Conservation (phyloP, 1,140 invertebrate genomes). For the Brachystomella parvula region DNA sequence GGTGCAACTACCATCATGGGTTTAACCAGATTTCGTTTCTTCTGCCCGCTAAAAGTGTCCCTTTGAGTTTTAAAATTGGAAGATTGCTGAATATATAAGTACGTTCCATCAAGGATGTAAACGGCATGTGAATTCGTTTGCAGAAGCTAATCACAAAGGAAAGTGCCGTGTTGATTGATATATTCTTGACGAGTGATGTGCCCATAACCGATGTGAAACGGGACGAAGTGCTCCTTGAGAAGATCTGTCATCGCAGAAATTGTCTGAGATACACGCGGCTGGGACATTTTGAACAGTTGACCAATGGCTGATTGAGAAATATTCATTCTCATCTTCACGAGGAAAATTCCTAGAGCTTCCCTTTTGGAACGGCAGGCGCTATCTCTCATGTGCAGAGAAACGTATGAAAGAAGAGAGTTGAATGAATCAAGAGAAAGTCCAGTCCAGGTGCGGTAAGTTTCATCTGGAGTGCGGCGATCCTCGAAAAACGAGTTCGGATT, state of each 20-base stretch:
- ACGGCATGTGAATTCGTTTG: background rate
- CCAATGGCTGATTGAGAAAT: conserved; percentile 14
- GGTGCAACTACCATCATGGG: conserved; percentile 16
- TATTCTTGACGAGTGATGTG: conserved; percentile 18
- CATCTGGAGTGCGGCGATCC: too few relatives aligned
- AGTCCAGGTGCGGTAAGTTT: too few relatives aligned
- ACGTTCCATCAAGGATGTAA: conserved; percentile 25
- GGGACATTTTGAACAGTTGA: background rate
- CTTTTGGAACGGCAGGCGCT: too few relatives aligned
- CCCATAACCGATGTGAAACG: conserved; percentile 5
- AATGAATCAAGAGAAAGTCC: too few relatives aligned
- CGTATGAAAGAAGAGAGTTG: too few relatives aligned
- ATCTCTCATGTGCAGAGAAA: too few relatives aligned
- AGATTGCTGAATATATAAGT: conserved; percentile 23
- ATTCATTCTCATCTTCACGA: conserved; percentile 21
- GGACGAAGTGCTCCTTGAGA: conserved; percentile 12
- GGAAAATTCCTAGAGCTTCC: conserved; percentile 21
- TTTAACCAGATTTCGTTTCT: conserved; percentile 10
- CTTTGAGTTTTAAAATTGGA: background rate
- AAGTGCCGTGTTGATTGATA: background rate
- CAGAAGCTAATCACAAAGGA: background rate
- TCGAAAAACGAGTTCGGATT: too few relatives aligned
- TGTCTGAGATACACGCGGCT: background rate
- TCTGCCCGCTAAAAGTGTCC: conserved; percentile 4
- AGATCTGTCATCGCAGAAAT: background rate